Evolutionary conservation across 53 echinoderm and acorn worm species (phyloP).

Genomic region (Pentamera pediparva): DNA sequence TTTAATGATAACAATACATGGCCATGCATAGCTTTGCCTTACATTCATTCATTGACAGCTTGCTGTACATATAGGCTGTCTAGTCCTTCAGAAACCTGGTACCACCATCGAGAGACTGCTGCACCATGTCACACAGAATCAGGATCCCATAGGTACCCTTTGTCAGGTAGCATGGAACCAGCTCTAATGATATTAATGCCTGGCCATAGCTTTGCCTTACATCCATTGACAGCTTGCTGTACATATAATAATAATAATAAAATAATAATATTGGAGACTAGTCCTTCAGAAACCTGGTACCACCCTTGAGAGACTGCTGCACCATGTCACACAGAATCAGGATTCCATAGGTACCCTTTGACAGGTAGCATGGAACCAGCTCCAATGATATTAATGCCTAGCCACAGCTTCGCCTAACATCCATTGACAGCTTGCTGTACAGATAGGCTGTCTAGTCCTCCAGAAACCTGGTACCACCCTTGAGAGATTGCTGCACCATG

Average conservation of each 20-base stretch:
- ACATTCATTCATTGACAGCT: not conserved
- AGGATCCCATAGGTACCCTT: not conserved
- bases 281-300: not conserved
- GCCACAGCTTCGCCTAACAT: too few relatives aligned
- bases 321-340: not conserved
- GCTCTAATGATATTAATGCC: too few relatives aligned
- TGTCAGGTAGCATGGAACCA: not conserved
- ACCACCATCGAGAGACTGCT: not conserved
- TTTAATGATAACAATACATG: too few relatives aligned
- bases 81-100: not conserved
- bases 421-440: constrained; percentile 14
- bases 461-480: constrained; percentile 1
- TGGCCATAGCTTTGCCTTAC: too few relatives aligned
- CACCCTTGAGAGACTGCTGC: not conserved
- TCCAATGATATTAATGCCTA: too few relatives aligned
- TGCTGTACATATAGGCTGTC: not conserved
- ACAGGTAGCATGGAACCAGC: too few relatives aligned
- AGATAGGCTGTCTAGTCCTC: constrained; percentile 1
- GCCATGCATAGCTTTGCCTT: too few relatives aligned
- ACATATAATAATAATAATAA: too few relatives aligned
- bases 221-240: not conserved
- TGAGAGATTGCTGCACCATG: not conserved
- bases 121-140: not conserved
- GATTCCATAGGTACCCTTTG: not conserved
- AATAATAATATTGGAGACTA: too few relatives aligned